Percentiles rank a stretch among this genome's conserved stretches.
These are phyloP conservation scores for Mythimna loreyi DNA, from an alignment of 2,888 invertebrate genomes.

Conservation along the genomic window DNA sequence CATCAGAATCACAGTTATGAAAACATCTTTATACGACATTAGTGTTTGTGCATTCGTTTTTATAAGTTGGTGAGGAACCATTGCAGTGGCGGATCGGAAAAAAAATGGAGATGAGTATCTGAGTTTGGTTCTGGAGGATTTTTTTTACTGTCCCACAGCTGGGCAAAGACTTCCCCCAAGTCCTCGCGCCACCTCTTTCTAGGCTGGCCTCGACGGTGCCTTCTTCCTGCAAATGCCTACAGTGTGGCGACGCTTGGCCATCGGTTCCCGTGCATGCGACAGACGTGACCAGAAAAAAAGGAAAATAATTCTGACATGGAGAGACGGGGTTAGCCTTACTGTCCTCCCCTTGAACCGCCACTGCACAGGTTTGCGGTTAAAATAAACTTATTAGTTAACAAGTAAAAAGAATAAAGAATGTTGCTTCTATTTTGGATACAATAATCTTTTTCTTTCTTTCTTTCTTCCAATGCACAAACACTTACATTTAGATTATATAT, in stretches of 20 bases:
- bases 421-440: too few species aligned
- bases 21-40: background rate
- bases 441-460: too few species aligned
- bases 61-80: too few species aligned
- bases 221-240: too few species aligned
- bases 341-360: slow-evolving; percentile 1
- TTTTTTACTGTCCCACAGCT: too few species aligned
- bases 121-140: background rate
- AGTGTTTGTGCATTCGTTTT: slow-evolving; percentile 39
- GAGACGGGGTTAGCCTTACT: slow-evolving; percentile 6
- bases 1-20: background rate
- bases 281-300: too few species aligned
- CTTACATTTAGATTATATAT: background rate
- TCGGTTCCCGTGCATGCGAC: too few species aligned
- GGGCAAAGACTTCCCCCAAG: too few species aligned
- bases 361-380: background rate
- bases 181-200: too few species aligned
- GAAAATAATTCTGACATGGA: background rate
- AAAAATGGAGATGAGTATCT: background rate
- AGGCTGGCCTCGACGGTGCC: too few species aligned
- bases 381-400: too few species aligned
- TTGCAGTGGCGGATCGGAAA: slow-evolving; percentile 1
- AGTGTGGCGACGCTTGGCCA: too few species aligned
- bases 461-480: slow-evolving; percentile 29
- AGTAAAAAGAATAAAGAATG: background rate